These are phyloP conservation scores for Lutra lutra DNA, from an alignment of 2,797 vertebrate species.

Conservation along the genomic window DNA sequence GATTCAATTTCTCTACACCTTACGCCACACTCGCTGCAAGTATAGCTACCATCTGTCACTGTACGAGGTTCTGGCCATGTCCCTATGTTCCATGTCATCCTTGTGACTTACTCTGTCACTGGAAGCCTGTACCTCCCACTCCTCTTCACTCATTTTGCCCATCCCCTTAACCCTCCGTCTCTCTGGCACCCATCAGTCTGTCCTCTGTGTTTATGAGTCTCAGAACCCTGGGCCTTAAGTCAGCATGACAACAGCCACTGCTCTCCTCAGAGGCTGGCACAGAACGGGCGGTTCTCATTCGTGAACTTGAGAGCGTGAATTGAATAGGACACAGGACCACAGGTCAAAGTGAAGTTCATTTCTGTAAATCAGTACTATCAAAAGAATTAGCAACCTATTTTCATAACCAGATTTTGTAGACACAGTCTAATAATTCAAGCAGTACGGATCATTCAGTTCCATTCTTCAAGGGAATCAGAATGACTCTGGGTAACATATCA, in stretches of 20 bases:
- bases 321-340: background rate
- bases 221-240: background rate
- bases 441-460: background rate
- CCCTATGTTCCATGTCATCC: background rate
- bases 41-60: background rate
- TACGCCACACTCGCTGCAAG: background rate
- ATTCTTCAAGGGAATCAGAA: background rate
- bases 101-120: background rate
- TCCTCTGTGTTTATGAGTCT: background rate
- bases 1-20: background rate
- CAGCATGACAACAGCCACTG: background rate
- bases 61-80: background rate
- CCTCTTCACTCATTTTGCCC: background rate
- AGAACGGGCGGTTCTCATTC: background rate
- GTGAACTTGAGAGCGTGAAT: fast-evolving
- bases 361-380: background rate
- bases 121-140: background rate
- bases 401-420: background rate
- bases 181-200: background rate
- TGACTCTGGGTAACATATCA: background rate
- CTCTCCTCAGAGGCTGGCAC: background rate
- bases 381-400: background rate
- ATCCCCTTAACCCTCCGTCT: background rate
- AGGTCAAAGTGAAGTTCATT: background rate
- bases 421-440: background rate